Evolutionary conservation across 2,797 vertebrate genomes (phyloP).

Genomic region (Girardinus metallicus): DNA sequence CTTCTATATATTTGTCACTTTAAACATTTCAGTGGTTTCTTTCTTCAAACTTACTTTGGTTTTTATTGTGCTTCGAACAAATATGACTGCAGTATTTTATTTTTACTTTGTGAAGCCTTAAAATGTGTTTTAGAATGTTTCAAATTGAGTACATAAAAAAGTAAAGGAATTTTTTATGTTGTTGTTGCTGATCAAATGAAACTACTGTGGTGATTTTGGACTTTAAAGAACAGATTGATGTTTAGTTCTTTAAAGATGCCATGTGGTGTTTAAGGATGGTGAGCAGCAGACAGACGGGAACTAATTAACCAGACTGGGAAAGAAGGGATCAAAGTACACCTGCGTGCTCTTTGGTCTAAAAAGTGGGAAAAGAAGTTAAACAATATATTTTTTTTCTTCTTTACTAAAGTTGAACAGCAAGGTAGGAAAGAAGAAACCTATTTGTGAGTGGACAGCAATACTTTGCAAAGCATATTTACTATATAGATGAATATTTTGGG

Average conservation of each 20-base stretch:
- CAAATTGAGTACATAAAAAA: neutral
- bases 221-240: slow-evolving; percentile 53
- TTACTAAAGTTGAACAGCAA: slow-evolving; percentile 1
- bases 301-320: slow-evolving; percentile 32
- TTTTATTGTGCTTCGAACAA: neutral
- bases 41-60: neutral
- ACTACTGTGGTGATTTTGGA: slow-evolving; percentile 10
- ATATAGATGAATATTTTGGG: neutral
- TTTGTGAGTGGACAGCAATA: neutral
- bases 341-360: slow-evolving; percentile 16
- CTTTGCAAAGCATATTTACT: neutral
- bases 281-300: slow-evolving; percentile 46
- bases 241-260: slow-evolving; percentile 42
- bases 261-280: slow-evolving; percentile 66
- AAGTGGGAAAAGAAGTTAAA: slow-evolving; percentile 23
- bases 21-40: neutral
- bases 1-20: neutral
- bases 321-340: slow-evolving; percentile 12
- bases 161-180: slow-evolving; percentile 15
- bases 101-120: neutral
- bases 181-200: slow-evolving; percentile 40
- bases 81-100: too few species aligned
- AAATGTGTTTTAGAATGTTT: neutral
- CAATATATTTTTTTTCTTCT: neutral
- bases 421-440: neutral